These are phyloP conservation scores for Vulpes ferrilata DNA, from an alignment of 2,113 vertebrate genomes.

Conservation along the genomic window DNA sequence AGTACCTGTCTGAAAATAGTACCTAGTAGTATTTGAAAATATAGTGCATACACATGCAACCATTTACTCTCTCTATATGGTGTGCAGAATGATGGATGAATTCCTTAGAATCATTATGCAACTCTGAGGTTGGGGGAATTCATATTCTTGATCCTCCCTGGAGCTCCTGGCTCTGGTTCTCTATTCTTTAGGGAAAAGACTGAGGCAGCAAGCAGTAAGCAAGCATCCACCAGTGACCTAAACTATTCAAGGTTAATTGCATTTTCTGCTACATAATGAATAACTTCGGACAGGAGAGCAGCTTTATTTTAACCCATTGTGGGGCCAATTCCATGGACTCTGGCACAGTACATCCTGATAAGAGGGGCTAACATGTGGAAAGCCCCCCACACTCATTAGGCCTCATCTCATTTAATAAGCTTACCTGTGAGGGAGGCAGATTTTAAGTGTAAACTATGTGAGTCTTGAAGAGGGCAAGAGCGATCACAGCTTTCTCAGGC, in stretches of 20 bases:
- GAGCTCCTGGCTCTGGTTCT: not conserved
- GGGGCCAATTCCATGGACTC: not conserved
- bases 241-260: slow-evolving; percentile 57
- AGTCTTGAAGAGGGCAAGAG: not conserved
- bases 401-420: not conserved
- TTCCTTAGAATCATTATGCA: not conserved
- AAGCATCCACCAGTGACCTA: slow-evolving; percentile 41
- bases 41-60: not conserved
- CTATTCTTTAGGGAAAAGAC: not conserved
- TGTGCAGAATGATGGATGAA: not conserved
- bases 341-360: not conserved
- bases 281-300: not conserved
- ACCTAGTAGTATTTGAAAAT: slow-evolving; percentile 21
- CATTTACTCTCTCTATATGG: not conserved
- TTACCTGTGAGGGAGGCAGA: not conserved
- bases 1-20: not conserved
- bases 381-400: not conserved
- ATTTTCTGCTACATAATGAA: slow-evolving; percentile 62
- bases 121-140: not conserved
- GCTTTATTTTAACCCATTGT: slow-evolving; percentile 18
- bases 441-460: not conserved
- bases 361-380: not conserved
- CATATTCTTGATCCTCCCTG: not conserved
- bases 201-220: slow-evolving; percentile 30
- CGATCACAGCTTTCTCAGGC: not conserved